phyloP scores from a whole-genome alignment of 2,888 invertebrate species.

The Geophilus truncorum region DNA sequence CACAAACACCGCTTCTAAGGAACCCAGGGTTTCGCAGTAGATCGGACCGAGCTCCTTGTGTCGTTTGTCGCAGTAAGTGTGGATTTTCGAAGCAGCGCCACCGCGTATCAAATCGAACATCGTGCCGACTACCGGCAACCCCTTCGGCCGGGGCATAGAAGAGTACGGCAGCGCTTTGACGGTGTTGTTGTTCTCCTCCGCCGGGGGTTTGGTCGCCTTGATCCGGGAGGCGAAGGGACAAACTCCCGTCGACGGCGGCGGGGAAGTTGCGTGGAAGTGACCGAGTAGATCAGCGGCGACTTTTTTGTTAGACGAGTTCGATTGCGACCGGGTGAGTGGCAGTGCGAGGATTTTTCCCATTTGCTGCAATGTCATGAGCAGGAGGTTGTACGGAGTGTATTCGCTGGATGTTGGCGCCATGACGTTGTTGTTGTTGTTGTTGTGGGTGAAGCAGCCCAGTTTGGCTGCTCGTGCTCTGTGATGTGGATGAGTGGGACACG shows the following conservation, averaged over 20 bases:
- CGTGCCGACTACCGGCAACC: slow-evolving; percentile 53
- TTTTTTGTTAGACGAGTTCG: background rate
- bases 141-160: slow-evolving; percentile 51
- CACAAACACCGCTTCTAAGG: slow-evolving; percentile 68
- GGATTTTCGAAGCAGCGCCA: slow-evolving; percentile 60
- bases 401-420: background rate
- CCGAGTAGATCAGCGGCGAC: background rate
- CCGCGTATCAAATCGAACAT: slow-evolving; percentile 52
- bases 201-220: background rate
- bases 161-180: slow-evolving; percentile 36
- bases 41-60: slow-evolving; percentile 72
- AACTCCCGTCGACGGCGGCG: background rate
- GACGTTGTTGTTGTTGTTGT: background rate
- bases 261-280: background rate
- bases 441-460: background rate
- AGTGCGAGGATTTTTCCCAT: background rate
- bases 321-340: background rate
- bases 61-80: slow-evolving; percentile 67
- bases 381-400: background rate
- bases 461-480: background rate
- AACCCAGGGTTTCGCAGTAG: slow-evolving; percentile 70
- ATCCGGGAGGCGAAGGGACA: background rate
- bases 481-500: background rate
- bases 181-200: background rate
- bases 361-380: background rate